Percentiles rank a stretch among this genome's conserved stretches.
Conservation (phyloP, 2,797 vertebrate species). For the Characodon lateralis region DNA sequence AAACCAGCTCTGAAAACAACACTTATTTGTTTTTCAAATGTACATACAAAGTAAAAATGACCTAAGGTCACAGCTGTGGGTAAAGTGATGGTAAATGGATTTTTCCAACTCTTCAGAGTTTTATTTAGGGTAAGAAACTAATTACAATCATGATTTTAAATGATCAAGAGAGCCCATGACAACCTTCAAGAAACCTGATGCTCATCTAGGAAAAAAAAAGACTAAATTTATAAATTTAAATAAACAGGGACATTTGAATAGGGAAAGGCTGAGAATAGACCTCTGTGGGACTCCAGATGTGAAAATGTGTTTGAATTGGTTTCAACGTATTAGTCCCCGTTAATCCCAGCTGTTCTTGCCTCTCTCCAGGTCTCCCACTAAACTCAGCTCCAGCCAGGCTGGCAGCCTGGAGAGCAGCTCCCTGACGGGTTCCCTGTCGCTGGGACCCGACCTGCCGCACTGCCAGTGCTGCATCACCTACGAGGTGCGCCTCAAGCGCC, state of each 20-base stretch:
- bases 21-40: background rate
- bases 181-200: background rate
- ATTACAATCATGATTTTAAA: background rate
- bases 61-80: background rate
- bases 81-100: background rate
- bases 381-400: conserved; percentile 74
- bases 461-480: conserved; percentile 84
- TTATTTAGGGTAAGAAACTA: background rate
- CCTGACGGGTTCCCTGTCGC: conserved; percentile 78
- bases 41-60: background rate
- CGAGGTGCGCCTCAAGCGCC: conserved; percentile 78
- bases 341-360: background rate
- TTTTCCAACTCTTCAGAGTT: background rate
- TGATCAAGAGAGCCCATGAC: background rate
- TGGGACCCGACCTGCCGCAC: conserved; percentile 80
- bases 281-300: background rate
- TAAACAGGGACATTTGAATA: background rate
- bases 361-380: conserved; percentile 76
- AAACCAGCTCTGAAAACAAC: background rate
- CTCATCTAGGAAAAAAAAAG: background rate
- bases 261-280: background rate
- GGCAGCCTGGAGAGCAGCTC: conserved; percentile 83
- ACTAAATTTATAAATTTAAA: background rate
- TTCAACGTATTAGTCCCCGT: background rate
- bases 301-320: no score